These are phyloP conservation scores for Drosophila fuyamai DNA, from an alignment of 1,140 invertebrate genomes.

Conservation along the genomic window DNA sequence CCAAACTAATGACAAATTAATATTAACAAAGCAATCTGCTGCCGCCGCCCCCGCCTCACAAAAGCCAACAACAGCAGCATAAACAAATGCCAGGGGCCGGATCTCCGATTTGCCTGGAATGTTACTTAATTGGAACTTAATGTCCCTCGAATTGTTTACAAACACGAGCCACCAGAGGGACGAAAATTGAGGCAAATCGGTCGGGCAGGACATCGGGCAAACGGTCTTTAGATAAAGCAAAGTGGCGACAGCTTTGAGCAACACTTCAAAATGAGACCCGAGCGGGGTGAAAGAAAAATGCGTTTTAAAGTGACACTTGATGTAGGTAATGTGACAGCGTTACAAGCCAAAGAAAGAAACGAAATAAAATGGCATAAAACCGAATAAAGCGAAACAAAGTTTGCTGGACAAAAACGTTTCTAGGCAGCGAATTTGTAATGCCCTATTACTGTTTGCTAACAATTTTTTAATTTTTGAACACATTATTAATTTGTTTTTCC, in stretches of 20 bases:
- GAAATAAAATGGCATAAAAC: constrained; percentile 41
- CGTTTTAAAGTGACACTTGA: constrained; percentile 80
- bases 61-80: constrained; percentile 36
- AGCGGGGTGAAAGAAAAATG: constrained; percentile 62
- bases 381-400: constrained; percentile 50
- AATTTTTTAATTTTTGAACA: too few species aligned
- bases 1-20: constrained; percentile 81
- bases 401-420: not conserved
- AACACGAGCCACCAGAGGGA: constrained; percentile 28
- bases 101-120: constrained; percentile 66
- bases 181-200: not conserved
- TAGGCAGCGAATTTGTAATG: constrained; percentile 18
- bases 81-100: constrained; percentile 36
- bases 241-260: constrained; percentile 65
- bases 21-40: constrained; percentile 80
- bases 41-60: constrained; percentile 21
- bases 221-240: constrained; percentile 62
- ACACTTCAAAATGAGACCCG: constrained; percentile 60
- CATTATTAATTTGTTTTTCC: too few species aligned
- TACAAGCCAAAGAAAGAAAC: constrained; percentile 53
- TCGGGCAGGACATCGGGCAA: constrained; percentile 5
- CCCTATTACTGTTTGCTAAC: not conserved
- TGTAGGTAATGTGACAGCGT: constrained; percentile 76
- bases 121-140: constrained; percentile 81
- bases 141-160: constrained; percentile 78